phyloP scores from a whole-genome alignment of 2,888 invertebrate species.

The Steromphala cineraria region DNA sequence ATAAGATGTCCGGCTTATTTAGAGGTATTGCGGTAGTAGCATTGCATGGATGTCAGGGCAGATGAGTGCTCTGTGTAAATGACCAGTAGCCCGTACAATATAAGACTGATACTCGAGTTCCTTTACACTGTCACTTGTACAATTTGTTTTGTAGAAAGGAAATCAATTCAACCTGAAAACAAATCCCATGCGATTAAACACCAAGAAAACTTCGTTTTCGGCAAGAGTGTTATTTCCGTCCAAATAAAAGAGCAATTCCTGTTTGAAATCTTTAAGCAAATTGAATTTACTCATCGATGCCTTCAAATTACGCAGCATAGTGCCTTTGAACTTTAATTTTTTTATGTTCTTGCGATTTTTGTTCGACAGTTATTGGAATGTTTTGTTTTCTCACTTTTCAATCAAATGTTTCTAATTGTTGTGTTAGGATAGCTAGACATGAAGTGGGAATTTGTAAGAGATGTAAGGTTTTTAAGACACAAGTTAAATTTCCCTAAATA shows the following conservation, averaged over 20 bases:
- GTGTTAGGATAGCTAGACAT: too few relatives aligned
- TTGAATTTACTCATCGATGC: not conserved
- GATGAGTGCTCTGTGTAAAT: not conserved
- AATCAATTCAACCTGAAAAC: not conserved
- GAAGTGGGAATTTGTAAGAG: too few relatives aligned
- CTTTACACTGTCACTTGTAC: not conserved
- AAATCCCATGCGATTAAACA: not conserved
- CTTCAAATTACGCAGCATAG: too few relatives aligned
- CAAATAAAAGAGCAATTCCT: not conserved
- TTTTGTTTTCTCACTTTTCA: too few relatives aligned
- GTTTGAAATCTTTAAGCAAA: not conserved
- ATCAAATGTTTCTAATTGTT: too few relatives aligned
- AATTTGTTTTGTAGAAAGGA: not conserved
- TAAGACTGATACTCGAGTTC: not conserved
- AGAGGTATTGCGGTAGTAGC: too few relatives aligned
- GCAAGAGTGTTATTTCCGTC: not conserved
- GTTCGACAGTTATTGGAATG: too few relatives aligned
- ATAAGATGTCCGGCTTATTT: too few relatives aligned
- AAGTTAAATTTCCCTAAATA: too few relatives aligned
- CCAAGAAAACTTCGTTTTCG: not conserved
- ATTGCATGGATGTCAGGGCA: not conserved
- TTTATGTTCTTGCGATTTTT: too few relatives aligned
- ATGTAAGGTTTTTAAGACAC: too few relatives aligned
- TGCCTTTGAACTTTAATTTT: too few relatives aligned
- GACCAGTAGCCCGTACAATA: not conserved